Evolutionary conservation across 2,888 invertebrate species (phyloP).

Genomic region (Ochropleura plecta): DNA sequence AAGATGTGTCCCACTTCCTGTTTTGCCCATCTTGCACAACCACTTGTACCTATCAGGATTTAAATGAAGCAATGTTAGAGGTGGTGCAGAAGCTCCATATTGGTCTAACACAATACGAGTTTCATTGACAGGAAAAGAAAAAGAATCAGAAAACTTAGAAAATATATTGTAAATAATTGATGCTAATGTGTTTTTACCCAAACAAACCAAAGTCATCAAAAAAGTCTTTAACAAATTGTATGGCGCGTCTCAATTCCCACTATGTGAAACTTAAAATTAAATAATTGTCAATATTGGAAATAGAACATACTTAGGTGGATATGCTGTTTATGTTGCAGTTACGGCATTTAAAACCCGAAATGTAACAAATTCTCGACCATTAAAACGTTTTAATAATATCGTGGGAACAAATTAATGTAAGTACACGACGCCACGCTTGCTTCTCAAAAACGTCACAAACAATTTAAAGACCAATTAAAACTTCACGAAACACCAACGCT

Average conservation of each 20-base stretch:
- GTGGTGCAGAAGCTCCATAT: too few relatives aligned
- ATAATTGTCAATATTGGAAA: neutral
- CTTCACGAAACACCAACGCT: conserved; percentile 72
- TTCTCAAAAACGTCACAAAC: conserved; percentile 63
- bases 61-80: too few relatives aligned
- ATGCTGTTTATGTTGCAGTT: neutral
- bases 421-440: conserved; percentile 43
- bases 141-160: too few relatives aligned
- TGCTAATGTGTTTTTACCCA: neutral
- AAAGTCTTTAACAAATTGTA: conserved; percentile 22
- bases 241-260: conserved; percentile 1
- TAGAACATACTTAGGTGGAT: neutral
- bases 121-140: too few relatives aligned
- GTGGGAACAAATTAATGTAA: conserved; percentile 53
- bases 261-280: conserved; percentile 1
- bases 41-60: too few relatives aligned
- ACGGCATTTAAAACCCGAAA: conserved; percentile 10
- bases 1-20: too few relatives aligned
- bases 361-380: conserved; percentile 27
- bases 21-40: too few relatives aligned
- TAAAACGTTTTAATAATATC: conserved; percentile 50
- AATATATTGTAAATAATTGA: too few relatives aligned
- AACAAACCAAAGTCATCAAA: conserved; percentile 10
- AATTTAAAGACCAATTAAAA: conserved; percentile 69
- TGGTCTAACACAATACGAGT: too few relatives aligned